phyloP scores from a whole-genome alignment of 2,888 invertebrate species.

The Gymnoscelis rufifasciata region DNA sequence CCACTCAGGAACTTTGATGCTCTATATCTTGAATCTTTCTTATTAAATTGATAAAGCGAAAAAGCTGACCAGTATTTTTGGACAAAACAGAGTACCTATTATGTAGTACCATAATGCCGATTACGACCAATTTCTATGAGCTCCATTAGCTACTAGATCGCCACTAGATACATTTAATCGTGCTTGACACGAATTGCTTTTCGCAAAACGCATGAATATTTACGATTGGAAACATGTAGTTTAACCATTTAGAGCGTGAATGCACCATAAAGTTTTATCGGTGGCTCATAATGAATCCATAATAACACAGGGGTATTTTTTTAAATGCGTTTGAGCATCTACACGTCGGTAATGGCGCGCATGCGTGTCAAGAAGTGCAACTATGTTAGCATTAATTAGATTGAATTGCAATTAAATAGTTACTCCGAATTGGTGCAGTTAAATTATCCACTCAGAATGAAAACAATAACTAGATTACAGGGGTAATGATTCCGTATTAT shows the following conservation, averaged over 20 bases:
- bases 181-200: constrained; percentile 25
- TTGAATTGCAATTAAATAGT: constrained; percentile 65
- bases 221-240: constrained; percentile 24
- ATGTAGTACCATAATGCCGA: too few relatives aligned
- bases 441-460: too few relatives aligned
- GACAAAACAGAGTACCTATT: too few relatives aligned
- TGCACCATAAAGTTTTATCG: constrained; percentile 51
- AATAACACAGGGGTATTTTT: constrained; percentile 48
- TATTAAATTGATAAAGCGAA: too few relatives aligned
- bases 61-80: too few relatives aligned
- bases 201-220: constrained; percentile 18
- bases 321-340: constrained; percentile 60
- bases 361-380: constrained; percentile 55
- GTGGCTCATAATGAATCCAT: constrained; percentile 46
- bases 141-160: constrained; percentile 14
- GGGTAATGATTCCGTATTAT: constrained; percentile 56
- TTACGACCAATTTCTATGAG: constrained; percentile 6
- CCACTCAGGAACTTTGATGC: too few relatives aligned
- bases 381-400: constrained; percentile 70
- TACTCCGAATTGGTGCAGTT: too few relatives aligned
- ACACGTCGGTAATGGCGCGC: constrained; percentile 48
- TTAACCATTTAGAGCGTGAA: constrained; percentile 46
- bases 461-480: constrained; percentile 56
- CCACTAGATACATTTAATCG: constrained; percentile 29
- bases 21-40: too few relatives aligned